phyloP scores from a whole-genome alignment of 2,888 invertebrate genomes.

The Andrena bicolor region DNA sequence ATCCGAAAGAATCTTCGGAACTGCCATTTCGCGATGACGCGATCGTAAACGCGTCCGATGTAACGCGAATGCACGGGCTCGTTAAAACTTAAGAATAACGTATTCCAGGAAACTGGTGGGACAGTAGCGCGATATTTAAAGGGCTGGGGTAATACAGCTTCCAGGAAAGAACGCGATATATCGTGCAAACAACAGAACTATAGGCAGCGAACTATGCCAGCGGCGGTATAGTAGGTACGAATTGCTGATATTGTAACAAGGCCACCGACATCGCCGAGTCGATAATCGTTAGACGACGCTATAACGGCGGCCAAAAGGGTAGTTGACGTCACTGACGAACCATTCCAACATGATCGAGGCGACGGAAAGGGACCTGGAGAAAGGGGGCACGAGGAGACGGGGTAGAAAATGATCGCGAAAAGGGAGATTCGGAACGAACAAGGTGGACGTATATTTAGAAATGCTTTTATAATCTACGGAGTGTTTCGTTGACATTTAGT shows the following conservation, averaged over 20 bases:
- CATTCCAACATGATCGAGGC: conserved; percentile 18
- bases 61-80: not conserved
- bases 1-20: conserved; percentile 20
- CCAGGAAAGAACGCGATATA: conserved; percentile 33
- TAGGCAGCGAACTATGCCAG: conserved; percentile 22
- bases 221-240: conserved; percentile 27
- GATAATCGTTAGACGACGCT: conserved; percentile 57
- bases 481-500: not conserved
- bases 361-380: not conserved
- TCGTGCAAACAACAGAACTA: not conserved
- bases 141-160: conserved; percentile 8
- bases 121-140: conserved; percentile 23
- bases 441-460: not conserved
- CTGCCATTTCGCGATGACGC: not conserved
- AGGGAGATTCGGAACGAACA: not conserved
- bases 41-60: conserved; percentile 5
- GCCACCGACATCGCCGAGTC: conserved; percentile 45
- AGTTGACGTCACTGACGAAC: conserved; percentile 19
- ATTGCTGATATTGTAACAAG: conserved; percentile 54
- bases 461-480: not conserved
- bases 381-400: conserved; percentile 17
- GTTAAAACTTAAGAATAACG: conserved; percentile 24
- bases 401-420: conserved; percentile 22
- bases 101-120: conserved; percentile 9
- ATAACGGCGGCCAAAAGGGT: conserved; percentile 29